phyloP scores from a whole-genome alignment of 1,140 invertebrate species.

The Palaemon carinicauda region DNA sequence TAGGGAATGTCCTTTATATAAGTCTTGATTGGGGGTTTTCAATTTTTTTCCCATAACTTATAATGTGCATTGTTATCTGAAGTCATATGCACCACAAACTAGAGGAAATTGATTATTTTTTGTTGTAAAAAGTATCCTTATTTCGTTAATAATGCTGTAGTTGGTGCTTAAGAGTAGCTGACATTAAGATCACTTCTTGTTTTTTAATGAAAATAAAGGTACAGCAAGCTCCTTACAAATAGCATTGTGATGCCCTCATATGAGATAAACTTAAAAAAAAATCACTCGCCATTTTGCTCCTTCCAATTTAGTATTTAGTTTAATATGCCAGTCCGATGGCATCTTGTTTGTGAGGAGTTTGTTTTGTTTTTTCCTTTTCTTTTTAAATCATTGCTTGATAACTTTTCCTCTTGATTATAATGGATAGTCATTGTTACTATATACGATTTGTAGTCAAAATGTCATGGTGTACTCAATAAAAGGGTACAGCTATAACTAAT shows the following conservation, averaged over 20 bases:
- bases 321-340: constrained; percentile 43
- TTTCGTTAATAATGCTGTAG: constrained; percentile 51
- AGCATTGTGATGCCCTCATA: constrained; percentile 43
- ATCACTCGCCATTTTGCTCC: constrained; percentile 52
- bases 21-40: constrained; percentile 27
- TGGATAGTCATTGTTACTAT: constrained; percentile 58
- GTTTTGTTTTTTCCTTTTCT: constrained; percentile 3
- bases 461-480: constrained; percentile 57
- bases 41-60: constrained; percentile 2
- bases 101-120: background rate
- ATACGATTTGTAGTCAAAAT: constrained; percentile 59
- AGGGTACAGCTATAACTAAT: constrained; percentile 43
- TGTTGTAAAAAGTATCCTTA: constrained; percentile 45
- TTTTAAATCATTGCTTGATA: constrained; percentile 46
- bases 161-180: constrained; percentile 56
- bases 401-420: constrained; percentile 56
- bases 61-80: constrained; percentile 13
- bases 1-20: constrained; percentile 27
- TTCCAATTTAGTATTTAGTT: constrained; percentile 56
- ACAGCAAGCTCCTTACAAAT: constrained; percentile 56
- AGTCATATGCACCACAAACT: constrained; percentile 14
- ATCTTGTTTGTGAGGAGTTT: constrained; percentile 57
- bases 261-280: background rate
- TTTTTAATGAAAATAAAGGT: constrained; percentile 53
- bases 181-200: constrained; percentile 37